Evolutionary conservation across 2,113 vertebrate species (phyloP).

Genomic region (Dolichotis patagonum): DNA sequence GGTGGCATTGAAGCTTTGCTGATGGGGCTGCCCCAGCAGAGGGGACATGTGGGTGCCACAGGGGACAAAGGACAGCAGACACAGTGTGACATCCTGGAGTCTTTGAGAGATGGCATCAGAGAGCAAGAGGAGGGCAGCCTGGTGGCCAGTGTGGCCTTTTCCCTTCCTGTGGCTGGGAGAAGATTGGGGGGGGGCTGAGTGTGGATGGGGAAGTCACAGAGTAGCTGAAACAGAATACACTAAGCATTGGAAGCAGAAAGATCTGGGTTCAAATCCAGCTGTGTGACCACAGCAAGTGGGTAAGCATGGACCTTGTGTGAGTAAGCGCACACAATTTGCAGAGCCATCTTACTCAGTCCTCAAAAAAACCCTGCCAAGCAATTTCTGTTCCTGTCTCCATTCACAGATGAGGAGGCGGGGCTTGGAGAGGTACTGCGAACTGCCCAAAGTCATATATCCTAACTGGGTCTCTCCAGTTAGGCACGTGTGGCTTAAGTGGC

Average conservation of each 20-base stretch:
- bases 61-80: not conserved
- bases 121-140: not conserved
- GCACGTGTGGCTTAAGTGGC: not conserved
- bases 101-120: not conserved
- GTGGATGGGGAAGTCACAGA: fast-evolving
- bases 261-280: not conserved
- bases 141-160: no score
- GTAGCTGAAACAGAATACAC: not conserved
- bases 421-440: not conserved
- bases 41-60: fast-evolving
- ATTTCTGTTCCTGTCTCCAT: fast-evolving
- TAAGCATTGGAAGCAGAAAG: not conserved
- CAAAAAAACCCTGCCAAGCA: fast-evolving
- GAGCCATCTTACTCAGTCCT: fast-evolving
- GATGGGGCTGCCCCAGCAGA: not conserved
- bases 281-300: not conserved
- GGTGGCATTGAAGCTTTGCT: not conserved
- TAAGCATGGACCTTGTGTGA: not conserved
- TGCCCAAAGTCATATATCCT: not conserved
- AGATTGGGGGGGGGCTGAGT: not conserved
- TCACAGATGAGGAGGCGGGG: not conserved
- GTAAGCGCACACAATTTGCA: not conserved
- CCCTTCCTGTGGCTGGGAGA: not conserved
- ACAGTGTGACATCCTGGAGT: not conserved
- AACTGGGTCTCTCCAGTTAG: not conserved